phyloP scores from a whole-genome alignment of 2,797 vertebrate species.

The Pelochelys cantorii region DNA sequence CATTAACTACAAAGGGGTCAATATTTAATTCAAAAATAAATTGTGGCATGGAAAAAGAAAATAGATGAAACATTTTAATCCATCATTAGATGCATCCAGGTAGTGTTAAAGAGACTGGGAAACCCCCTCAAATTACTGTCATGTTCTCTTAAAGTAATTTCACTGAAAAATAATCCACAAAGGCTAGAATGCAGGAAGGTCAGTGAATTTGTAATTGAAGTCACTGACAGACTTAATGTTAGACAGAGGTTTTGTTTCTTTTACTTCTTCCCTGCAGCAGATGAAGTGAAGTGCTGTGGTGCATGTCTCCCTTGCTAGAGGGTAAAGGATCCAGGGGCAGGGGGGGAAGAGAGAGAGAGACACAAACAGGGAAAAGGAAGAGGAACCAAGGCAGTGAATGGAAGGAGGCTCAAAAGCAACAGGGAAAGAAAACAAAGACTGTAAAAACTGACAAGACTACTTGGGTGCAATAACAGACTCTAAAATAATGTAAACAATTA shows the following conservation, averaged over 20 bases:
- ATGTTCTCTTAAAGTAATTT: background rate
- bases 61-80: background rate
- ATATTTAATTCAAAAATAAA: background rate
- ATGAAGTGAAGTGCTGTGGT: no score
- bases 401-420: background rate
- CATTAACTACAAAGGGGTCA: background rate
- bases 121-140: no score
- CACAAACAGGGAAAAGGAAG: background rate
- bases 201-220: no score
- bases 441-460: background rate
- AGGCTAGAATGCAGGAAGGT: background rate
- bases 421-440: background rate
- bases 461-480: background rate
- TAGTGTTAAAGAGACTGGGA: no score
- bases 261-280: no score
- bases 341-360: background rate
- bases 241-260: no score
- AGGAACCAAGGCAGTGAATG: background rate
- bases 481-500: background rate
- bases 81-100: accelerated
- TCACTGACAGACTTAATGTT: no score
- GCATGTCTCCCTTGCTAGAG: no score
- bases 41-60: background rate
- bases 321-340: no score
- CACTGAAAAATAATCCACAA: accelerated